Conservation (phyloP, 2,888 invertebrate species). For the Pycnomerus fuliginosus region DNA sequence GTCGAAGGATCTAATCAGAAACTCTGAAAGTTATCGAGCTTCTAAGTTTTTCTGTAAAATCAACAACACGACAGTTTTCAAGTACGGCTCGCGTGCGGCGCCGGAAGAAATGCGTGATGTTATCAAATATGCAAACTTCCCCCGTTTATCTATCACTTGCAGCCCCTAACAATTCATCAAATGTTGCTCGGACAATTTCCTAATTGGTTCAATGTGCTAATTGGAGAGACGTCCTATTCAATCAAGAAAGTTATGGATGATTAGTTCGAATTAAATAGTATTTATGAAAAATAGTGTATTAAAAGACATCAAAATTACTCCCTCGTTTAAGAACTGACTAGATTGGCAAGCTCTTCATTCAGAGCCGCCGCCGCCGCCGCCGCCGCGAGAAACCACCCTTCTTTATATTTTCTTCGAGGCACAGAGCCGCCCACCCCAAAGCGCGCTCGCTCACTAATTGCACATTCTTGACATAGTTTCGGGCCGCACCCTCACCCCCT, state of each 20-base stretch:
- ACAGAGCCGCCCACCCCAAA: conserved; percentile 49
- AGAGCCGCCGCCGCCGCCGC: conserved; percentile 24
- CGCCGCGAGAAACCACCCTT: conserved; percentile 56
- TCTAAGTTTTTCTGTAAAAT: not conserved
- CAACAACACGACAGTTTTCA: too few relatives aligned
- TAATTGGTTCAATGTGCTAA: too few relatives aligned
- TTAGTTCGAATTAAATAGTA: too few relatives aligned
- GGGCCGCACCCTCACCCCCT: conserved; percentile 64
- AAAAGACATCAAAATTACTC: too few relatives aligned
- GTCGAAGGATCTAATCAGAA: not conserved
- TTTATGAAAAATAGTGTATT: too few relatives aligned
- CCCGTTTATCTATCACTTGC: conserved; percentile 19
- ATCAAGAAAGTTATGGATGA: too few relatives aligned
- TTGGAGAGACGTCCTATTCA: too few relatives aligned
- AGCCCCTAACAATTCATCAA: conserved; percentile 27
- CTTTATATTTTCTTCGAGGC: conserved; percentile 69
- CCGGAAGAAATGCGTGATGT: conserved; percentile 13
- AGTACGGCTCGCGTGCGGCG: not conserved
- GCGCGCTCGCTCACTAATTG: conserved; percentile 88
- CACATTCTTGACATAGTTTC: conserved; percentile 97
- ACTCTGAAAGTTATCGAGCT: not conserved
- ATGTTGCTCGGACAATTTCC: too few relatives aligned
- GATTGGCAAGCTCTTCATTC: conserved; percentile 47
- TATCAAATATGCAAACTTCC: conserved; percentile 24
- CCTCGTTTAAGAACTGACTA: too few relatives aligned